Percentiles rank a stretch among this genome's conserved stretches.
phyloP scores from a whole-genome alignment of 2,888 invertebrate genomes.

The Hofmannophila pseudospretella region DNA sequence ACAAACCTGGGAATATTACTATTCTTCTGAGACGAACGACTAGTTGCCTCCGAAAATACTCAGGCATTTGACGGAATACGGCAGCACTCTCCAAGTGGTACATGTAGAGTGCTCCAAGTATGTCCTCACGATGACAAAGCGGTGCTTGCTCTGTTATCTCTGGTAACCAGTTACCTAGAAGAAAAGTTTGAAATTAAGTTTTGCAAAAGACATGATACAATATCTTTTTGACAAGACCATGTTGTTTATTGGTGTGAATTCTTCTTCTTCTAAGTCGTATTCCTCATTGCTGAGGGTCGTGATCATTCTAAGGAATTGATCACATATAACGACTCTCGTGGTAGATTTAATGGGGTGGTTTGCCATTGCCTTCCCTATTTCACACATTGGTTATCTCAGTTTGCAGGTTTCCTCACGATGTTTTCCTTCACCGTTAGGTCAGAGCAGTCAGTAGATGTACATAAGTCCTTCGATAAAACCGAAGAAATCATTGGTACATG shows the following conservation, averaged over 20 bases:
- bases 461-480: too few relatives aligned
- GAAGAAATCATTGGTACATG: too few relatives aligned
- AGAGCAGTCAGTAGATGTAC: not conserved
- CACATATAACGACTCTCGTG: too few relatives aligned
- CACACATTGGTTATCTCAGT: too few relatives aligned
- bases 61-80: conserved; percentile 40
- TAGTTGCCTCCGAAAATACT: conserved; percentile 53
- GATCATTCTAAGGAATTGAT: too few relatives aligned
- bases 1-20: conserved; percentile 54
- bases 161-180: conserved; percentile 54
- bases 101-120: conserved; percentile 50
- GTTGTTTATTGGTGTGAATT: not conserved
- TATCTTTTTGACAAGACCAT: not conserved
- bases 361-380: too few relatives aligned
- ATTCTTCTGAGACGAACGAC: conserved; percentile 42
- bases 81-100: conserved; percentile 46
- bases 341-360: too few relatives aligned
- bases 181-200: too few relatives aligned
- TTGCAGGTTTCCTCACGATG: too few relatives aligned
- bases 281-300: too few relatives aligned
- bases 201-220: not conserved
- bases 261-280: too few relatives aligned
- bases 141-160: conserved; percentile 50
- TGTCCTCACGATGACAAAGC: conserved; percentile 47
- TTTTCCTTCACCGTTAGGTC: too few relatives aligned